A percentile compares a stretch with the other conserved stretches of the same genome.
Evolutionary conservation across 2,113 vertebrate species (phyloP).

Genomic region (Dipodomys spectabilis): DNA sequence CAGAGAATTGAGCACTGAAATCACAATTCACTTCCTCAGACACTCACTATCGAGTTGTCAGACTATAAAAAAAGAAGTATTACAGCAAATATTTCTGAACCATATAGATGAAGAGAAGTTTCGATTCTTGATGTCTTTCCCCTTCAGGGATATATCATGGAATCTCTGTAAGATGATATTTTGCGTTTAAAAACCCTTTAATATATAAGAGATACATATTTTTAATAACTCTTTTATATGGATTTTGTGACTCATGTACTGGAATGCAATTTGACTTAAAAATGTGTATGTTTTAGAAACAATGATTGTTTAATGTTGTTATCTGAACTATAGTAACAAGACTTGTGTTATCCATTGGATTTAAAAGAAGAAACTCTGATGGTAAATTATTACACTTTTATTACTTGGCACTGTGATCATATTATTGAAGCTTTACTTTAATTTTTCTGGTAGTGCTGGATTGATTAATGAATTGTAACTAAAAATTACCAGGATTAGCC

Average conservation of each 20-base stretch:
- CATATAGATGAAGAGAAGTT: constrained; percentile 80
- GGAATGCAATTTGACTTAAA: constrained; percentile 70
- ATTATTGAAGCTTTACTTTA: constrained; percentile 62
- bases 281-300: constrained; percentile 77
- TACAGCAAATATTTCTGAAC: constrained; percentile 83
- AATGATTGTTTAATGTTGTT: constrained; percentile 80
- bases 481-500: constrained; percentile 84
- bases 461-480: constrained; percentile 85
- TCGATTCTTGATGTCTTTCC: constrained; percentile 71
- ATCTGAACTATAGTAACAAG: constrained; percentile 71
- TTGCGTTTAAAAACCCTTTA: constrained; percentile 75
- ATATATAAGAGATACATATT: too few species aligned
- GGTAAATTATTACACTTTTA: constrained; percentile 56
- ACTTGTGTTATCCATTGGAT: constrained; percentile 65
- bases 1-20: constrained; percentile 76
- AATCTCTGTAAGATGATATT: constrained; percentile 81
- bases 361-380: constrained; percentile 22
- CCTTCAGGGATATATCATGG: constrained; percentile 57
- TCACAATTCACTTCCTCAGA: constrained; percentile 76
- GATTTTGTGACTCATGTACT: constrained; percentile 74
- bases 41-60: constrained; percentile 79
- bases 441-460: constrained; percentile 65
- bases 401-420: constrained; percentile 41
- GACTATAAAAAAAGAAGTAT: constrained; percentile 78
- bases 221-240: not conserved